Evolutionary conservation across 2,113 vertebrate species (phyloP).

Genomic region (Tragulus kanchil): DNA sequence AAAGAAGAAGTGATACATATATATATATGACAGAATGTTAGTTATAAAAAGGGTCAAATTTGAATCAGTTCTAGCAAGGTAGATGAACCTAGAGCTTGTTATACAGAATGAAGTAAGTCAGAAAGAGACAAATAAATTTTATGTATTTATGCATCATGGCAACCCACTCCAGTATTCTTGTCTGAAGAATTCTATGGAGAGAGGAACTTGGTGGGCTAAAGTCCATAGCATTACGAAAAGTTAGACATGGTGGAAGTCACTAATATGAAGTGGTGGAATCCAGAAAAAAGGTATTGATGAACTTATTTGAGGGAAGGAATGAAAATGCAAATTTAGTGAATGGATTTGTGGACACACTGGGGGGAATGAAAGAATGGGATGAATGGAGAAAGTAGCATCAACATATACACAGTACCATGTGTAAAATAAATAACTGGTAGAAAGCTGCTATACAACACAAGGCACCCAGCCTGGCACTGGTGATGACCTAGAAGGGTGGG

Average conservation of each 20-base stretch:
- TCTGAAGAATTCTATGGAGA: too few relatives aligned
- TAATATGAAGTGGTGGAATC: neutral
- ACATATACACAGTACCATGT: neutral
- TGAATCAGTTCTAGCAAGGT: too few relatives aligned
- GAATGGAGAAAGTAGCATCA: neutral
- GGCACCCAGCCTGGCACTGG: neutral
- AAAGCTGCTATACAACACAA: neutral
- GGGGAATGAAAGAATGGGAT: rapidly evolving
- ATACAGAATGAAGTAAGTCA: too few relatives aligned
- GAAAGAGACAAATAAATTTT: too few relatives aligned
- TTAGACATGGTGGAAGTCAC: neutral
- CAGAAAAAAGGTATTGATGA: neutral
- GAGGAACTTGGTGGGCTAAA: neutral
- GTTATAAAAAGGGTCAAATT: too few relatives aligned
- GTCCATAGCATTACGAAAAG: neutral
- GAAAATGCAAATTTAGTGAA: neutral
- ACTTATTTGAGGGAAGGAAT: neutral
- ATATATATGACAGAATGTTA: too few relatives aligned
- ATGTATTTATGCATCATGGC: too few relatives aligned
- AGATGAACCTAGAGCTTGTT: too few relatives aligned
- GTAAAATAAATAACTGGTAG: neutral
- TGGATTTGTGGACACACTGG: neutral
- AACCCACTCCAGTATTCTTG: too few relatives aligned
- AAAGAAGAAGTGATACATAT: too few relatives aligned
- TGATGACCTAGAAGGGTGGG: neutral